Evolutionary conservation across 2,888 invertebrate species (phyloP).

Genomic region (Amiota minor): DNA sequence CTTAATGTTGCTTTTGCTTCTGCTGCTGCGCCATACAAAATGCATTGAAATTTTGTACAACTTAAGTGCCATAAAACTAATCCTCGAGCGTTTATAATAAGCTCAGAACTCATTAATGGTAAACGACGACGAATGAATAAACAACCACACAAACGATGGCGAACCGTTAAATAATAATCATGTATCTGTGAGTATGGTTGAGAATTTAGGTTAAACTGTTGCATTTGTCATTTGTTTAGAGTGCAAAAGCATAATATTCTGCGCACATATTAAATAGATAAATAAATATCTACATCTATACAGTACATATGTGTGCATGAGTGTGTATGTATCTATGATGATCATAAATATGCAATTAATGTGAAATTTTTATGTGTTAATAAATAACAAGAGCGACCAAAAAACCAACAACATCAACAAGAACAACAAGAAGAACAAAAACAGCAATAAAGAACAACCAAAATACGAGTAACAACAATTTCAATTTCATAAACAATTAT

Average conservation of each 20-base stretch:
- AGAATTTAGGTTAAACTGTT: conserved; percentile 38
- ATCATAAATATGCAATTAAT: conserved; percentile 35
- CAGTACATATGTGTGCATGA: too few relatives aligned
- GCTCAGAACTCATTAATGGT: conserved; percentile 17
- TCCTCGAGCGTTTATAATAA: conserved; percentile 28
- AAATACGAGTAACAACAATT: not conserved
- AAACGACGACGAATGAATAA: not conserved
- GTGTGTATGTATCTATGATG: conserved; percentile 23
- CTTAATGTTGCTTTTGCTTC: too few relatives aligned
- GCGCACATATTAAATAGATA: not conserved
- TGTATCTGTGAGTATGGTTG: not conserved
- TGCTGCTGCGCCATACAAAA: not conserved
- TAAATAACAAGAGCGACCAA: conserved; percentile 10
- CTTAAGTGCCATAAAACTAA: conserved; percentile 29
- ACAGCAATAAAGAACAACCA: not conserved
- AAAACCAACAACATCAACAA: conserved; percentile 6
- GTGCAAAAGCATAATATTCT: not conserved
- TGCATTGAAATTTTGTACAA: conserved; percentile 5
- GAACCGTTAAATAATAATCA: not conserved
- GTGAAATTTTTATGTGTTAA: conserved; percentile 31
- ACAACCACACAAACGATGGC: not conserved
- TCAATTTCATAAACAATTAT: conserved; percentile 18
- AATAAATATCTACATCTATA: not conserved
- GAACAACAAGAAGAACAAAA: conserved; percentile 1
- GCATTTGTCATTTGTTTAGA: conserved; percentile 32